Evolutionary conservation across 2,797 vertebrate species (phyloP).

Genomic region (Betta splendens): DNA sequence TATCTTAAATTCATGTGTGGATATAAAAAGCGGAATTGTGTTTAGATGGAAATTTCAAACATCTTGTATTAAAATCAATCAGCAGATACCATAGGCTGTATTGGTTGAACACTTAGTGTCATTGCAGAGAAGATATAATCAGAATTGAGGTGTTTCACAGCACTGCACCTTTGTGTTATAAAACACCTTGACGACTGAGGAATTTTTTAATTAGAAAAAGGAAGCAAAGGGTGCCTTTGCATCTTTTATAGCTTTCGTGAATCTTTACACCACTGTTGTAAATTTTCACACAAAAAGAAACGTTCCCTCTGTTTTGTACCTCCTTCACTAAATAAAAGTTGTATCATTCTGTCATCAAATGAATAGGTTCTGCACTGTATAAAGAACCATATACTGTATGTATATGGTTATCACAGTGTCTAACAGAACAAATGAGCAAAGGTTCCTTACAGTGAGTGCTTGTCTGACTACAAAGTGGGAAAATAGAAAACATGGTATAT

Average conservation of each 20-base stretch:
- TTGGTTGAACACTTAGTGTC: not conserved
- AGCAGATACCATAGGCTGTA: not conserved
- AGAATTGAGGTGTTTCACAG: not conserved
- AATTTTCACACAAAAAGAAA: slow-evolving; percentile 1
- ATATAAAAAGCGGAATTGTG: too few relatives aligned
- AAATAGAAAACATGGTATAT: too few relatives aligned
- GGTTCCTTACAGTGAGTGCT: too few relatives aligned
- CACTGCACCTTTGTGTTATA: not conserved
- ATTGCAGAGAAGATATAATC: not conserved
- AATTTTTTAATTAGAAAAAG: not conserved
- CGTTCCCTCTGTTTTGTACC: not conserved
- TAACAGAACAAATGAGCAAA: too few relatives aligned
- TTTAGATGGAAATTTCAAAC: not conserved
- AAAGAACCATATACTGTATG: not conserved
- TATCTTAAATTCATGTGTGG: too few relatives aligned
- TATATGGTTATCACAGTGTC: too few relatives aligned
- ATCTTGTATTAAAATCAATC: not conserved
- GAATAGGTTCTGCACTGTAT: not conserved
- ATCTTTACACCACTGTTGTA: not conserved
- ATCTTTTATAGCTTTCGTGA: not conserved
- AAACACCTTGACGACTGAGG: not conserved
- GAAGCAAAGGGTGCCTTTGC: not conserved
- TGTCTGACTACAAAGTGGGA: too few relatives aligned
- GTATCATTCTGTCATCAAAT: too few relatives aligned
- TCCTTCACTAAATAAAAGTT: not conserved